Evolutionary conservation across 2,797 vertebrate species (phyloP).

Genomic region (Borostomias antarcticus): DNA sequence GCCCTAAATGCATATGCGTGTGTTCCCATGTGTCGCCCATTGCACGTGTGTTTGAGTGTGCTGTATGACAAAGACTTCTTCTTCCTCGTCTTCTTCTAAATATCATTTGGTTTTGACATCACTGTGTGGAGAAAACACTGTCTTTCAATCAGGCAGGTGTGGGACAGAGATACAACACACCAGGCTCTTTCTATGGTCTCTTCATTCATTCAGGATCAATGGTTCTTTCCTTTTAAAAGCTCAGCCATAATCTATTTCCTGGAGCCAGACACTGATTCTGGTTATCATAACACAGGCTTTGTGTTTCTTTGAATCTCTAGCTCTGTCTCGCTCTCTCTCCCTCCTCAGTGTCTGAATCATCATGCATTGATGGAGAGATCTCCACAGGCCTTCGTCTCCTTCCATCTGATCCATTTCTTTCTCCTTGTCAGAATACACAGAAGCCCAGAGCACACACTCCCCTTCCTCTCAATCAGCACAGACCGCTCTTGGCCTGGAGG

Average conservation of each 20-base stretch:
- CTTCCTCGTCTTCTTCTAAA: too few relatives aligned
- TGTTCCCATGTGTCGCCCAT: too few relatives aligned
- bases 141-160: background rate
- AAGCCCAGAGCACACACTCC: background rate
- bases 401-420: background rate
- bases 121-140: background rate
- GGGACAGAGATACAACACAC: background rate
- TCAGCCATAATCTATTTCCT: too few relatives aligned
- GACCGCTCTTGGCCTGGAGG: background rate
- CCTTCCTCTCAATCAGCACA: background rate
- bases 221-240: background rate
- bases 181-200: background rate
- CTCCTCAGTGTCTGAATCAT: background rate
- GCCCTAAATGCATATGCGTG: too few relatives aligned
- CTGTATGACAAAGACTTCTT: too few relatives aligned
- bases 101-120: too few relatives aligned
- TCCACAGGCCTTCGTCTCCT: background rate
- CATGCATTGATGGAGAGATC: background rate
- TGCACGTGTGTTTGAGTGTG: too few relatives aligned
- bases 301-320: background rate
- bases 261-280: slow-evolving; percentile 1
- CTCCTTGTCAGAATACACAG: background rate
- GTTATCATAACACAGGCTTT: background rate
- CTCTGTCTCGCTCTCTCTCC: background rate
- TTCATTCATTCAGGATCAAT: too few relatives aligned